A percentile compares a stretch with the other conserved stretches of the same genome.
These are phyloP conservation scores for Eriosoma lanigerum DNA, from an alignment of 1,140 invertebrate species.

Conservation along the genomic window DNA sequence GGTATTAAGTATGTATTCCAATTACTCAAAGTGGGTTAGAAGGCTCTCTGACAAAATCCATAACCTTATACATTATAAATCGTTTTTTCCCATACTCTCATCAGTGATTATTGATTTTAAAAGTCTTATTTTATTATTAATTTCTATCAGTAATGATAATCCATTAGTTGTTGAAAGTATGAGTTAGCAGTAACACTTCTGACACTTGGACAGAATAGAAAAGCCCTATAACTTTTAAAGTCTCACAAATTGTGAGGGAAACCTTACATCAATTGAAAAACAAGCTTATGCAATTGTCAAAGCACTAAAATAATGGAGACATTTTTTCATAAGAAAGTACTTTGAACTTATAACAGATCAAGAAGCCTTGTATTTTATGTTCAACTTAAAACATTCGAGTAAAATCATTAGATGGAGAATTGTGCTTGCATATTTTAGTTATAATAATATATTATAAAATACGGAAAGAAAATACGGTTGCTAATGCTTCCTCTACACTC, in stretches of 20 bases:
- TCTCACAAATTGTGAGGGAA: not conserved
- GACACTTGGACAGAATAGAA: too few species aligned
- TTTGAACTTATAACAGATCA: too few species aligned
- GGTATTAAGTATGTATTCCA: not conserved
- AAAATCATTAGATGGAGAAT: not conserved
- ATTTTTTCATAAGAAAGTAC: too few species aligned
- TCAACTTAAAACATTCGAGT: too few species aligned
- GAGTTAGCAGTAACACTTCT: too few species aligned
- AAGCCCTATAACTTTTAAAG: too few species aligned
- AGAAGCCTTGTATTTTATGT: too few species aligned
- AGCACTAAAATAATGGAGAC: not conserved
- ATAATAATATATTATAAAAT: not conserved
- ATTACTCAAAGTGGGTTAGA: not conserved
- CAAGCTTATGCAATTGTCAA: not conserved
- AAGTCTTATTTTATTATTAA: not conserved
- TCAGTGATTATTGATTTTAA: not conserved
- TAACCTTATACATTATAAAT: not conserved
- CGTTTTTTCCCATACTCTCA: not conserved
- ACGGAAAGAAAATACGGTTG: not conserved
- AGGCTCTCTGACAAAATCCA: not conserved
- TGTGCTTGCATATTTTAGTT: not conserved
- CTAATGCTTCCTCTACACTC: too few species aligned
- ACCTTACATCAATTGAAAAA: not conserved
- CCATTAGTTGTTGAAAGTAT: not conserved
- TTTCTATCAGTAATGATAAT: not conserved